A percentile compares a stretch with the other conserved stretches of the same genome.
Evolutionary conservation across 2,113 vertebrate genomes (phyloP).

Genomic region (Dasyurus viverrinus): DNA sequence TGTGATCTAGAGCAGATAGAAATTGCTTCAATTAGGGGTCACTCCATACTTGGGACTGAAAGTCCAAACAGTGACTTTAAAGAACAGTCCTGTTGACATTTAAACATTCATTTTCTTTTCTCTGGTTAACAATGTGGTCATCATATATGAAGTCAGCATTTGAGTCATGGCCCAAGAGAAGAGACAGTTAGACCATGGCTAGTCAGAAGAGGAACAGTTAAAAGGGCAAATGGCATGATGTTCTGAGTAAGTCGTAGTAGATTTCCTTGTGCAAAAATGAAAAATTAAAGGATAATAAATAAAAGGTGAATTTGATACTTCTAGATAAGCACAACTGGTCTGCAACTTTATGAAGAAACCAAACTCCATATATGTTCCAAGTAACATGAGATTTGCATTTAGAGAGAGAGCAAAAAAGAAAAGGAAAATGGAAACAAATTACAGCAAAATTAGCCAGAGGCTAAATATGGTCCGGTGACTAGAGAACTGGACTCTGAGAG

Average conservation of each 20-base stretch:
- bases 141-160: slow-evolving; percentile 61
- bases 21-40: slow-evolving; percentile 39
- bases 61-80: slow-evolving; percentile 57
- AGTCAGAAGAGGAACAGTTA: slow-evolving; percentile 21
- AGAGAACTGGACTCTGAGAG: neutral
- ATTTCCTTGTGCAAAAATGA: slow-evolving; percentile 27
- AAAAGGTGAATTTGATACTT: neutral
- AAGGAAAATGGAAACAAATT: slow-evolving; percentile 36
- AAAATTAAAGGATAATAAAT: slow-evolving; percentile 32
- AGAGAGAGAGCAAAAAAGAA: slow-evolving; percentile 17
- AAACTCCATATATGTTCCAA: slow-evolving; percentile 11
- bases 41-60: slow-evolving; percentile 58
- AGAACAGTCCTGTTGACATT: slow-evolving; percentile 55
- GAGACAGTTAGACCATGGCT: slow-evolving; percentile 13
- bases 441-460: neutral
- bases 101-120: slow-evolving; percentile 51
- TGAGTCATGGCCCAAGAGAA: slow-evolving; percentile 62
- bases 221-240: neutral
- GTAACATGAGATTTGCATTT: slow-evolving; percentile 15
- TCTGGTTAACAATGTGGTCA: slow-evolving; percentile 62
- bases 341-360: slow-evolving; percentile 21
- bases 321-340: slow-evolving; percentile 29
- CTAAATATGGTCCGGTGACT: neutral
- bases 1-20: neutral
- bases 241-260: slow-evolving; percentile 28